Conservation (phyloP, 1,140 invertebrate genomes). For the Vanessa atalanta region DNA sequence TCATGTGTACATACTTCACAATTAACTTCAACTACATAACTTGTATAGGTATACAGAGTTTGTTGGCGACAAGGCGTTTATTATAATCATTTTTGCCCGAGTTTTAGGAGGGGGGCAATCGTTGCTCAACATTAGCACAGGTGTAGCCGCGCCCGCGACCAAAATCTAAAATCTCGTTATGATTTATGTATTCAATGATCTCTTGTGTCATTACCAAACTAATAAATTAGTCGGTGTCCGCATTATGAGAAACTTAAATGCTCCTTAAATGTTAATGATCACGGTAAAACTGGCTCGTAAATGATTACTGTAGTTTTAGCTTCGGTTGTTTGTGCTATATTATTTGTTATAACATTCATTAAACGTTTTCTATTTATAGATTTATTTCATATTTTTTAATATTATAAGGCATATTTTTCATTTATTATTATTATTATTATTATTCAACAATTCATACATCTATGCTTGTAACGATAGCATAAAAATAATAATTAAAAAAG, state of each 20-base stretch:
- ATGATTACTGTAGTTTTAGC: conserved; percentile 5
- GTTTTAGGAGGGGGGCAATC: not conserved
- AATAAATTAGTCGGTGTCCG: conserved; percentile 40
- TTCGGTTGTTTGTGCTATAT: not conserved
- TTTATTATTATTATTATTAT: too few relatives aligned
- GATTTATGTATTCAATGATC: conserved; percentile 40
- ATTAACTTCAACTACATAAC: too few relatives aligned
- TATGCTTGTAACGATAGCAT: too few relatives aligned
- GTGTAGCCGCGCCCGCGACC: conserved; percentile 19
- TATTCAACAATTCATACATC: too few relatives aligned
- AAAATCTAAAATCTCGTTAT: conserved; percentile 30
- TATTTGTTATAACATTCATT: conserved; percentile 4
- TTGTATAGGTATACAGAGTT: too few relatives aligned
- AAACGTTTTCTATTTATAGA: not conserved
- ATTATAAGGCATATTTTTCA: too few relatives aligned
- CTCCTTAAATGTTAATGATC: conserved; percentile 39
- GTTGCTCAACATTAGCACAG: conserved; percentile 14
- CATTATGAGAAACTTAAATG: conserved; percentile 40
- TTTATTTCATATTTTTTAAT: not conserved
- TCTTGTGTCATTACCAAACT: conserved; percentile 37
- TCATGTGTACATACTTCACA: too few relatives aligned
- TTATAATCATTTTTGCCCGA: not conserved
- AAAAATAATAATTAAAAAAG: too few relatives aligned
- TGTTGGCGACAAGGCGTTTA: not conserved
- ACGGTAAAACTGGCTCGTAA: conserved; percentile 13